Conservation (phyloP, 2,797 vertebrate genomes). For the Neopelma chrysocephalum region DNA sequence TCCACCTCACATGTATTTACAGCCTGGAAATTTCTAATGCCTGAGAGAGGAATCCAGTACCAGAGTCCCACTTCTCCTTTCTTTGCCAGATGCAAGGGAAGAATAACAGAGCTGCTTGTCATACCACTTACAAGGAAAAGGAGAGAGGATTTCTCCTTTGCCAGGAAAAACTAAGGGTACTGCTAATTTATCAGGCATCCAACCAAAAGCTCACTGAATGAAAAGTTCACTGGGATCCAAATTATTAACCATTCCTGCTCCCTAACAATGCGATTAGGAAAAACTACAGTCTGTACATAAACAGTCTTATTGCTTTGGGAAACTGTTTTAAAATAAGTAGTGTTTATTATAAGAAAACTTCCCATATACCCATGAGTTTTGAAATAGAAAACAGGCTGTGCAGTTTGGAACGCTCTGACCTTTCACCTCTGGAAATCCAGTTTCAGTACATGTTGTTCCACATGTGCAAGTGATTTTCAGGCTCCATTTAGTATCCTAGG, state of each 20-base stretch:
- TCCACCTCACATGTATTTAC: not conserved
- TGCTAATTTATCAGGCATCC: not conserved
- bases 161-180: not conserved
- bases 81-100: not conserved
- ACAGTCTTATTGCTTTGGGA: not conserved
- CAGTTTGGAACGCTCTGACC: not conserved
- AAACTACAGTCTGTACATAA: not conserved
- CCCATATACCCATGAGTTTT: not conserved
- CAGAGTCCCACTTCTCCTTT: not conserved
- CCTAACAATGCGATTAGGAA: not conserved
- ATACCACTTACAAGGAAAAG: not conserved
- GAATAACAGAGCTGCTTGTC: not conserved
- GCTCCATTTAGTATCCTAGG: not conserved
- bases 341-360: not conserved
- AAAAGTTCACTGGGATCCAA: not conserved
- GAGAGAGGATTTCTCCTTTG: not conserved
- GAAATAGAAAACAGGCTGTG: not conserved
- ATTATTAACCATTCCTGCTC: not conserved
- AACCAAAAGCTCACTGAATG: not conserved
- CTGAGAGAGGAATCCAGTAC: not conserved
- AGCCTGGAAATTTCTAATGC: not conserved
- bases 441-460: conserved; percentile 29
- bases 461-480: not conserved
- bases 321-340: not conserved
- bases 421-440: conserved; percentile 19